phyloP scores from a whole-genome alignment of 2,888 invertebrate species.

The Lobophora halterata region DNA sequence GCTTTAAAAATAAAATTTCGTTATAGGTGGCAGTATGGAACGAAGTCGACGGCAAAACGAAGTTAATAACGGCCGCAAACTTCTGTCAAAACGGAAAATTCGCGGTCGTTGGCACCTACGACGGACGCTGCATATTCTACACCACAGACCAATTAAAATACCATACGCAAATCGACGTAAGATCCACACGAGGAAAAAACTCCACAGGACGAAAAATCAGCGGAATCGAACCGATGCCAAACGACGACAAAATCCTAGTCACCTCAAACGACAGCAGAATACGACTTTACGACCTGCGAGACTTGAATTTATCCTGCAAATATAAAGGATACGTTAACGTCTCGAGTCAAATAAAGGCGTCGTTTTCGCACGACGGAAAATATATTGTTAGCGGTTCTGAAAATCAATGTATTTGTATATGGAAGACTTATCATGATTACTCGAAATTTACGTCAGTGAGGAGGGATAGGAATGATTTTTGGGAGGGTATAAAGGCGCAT shows the following conservation, averaged over 20 bases:
- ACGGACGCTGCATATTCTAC: constrained; percentile 99
- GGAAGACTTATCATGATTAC: constrained; percentile 98
- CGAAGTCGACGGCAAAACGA: constrained; percentile 96
- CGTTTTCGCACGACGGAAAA: constrained; percentile 98
- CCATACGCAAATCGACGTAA: constrained; percentile 97
- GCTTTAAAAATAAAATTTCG: background rate
- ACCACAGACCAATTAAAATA: constrained; percentile 99
- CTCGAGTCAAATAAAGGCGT: constrained; percentile 98
- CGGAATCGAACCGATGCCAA: constrained; percentile 97
- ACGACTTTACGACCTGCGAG: constrained; percentile 95
- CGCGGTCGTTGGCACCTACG: constrained; percentile 98
- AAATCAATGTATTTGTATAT: constrained; percentile 98
- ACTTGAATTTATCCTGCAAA: constrained; percentile 96
- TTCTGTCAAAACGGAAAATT: constrained; percentile 99
- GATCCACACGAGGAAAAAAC: constrained; percentile 97
- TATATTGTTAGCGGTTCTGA: constrained; percentile 98
- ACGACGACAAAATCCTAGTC: constrained; percentile 96
- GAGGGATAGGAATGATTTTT: constrained; percentile 97
- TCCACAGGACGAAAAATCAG: constrained; percentile 97
- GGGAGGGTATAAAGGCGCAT: constrained; percentile 95
- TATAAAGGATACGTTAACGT: constrained; percentile 95
- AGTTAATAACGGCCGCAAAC: constrained; percentile 97
- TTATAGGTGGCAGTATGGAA: constrained; percentile 95
- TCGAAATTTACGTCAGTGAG: constrained; percentile 95
- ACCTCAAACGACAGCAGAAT: constrained; percentile 99